Base-by-base conservation (phyloP, 2,888 invertebrate species). In the Xanthostigma xanthostigma region DNA sequence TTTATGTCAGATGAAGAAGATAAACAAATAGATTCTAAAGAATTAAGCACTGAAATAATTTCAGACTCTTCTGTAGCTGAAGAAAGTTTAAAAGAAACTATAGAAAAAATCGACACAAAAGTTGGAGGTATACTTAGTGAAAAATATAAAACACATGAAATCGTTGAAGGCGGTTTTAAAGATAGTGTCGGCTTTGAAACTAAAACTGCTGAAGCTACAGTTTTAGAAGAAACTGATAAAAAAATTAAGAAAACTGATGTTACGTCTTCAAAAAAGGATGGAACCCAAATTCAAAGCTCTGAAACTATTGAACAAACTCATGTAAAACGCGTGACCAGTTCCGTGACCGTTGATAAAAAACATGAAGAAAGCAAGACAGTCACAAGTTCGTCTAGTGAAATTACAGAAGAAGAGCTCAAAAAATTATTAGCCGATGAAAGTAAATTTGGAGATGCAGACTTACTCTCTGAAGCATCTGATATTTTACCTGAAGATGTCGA, bases 381-480 rank as follows among this genome's bases (percentile, higher is more conserved):
- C n/a, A 39, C 17, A 11, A 39, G 13, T 14, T 39, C 40, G 17
- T 39, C 40, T n/a, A 54, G 51, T 38, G 50, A 50, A 35, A 39
- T 48, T 27, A 46, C 49, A 9, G 53, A 53, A 43, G 53, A 53
- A 49, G 51, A 52, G 49, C 50, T 41, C 9, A 49, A 52, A 47
- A 49, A 55, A 48, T 44, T 36, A 1, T 43, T 57, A 42, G 55
- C 52, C 36, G 55, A 60, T 41, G 34, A 57, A 37, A 44, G 51
- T 11, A 54, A 57, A 38, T 50, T 52, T 36, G 59, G 59, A 41
- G 48, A 55, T 27, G 50, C 53, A 40, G 41, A 27, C 6, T 27
- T 27, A 27, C 27, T 27, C 27, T 27, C 27, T 27, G 27, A 27
- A 27, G 27, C 27, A 27, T 27, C 27, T 34, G 27, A 12, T 9